Conservation (phyloP, 2,888 invertebrate species). For the Itoplectis maculator region DNA sequence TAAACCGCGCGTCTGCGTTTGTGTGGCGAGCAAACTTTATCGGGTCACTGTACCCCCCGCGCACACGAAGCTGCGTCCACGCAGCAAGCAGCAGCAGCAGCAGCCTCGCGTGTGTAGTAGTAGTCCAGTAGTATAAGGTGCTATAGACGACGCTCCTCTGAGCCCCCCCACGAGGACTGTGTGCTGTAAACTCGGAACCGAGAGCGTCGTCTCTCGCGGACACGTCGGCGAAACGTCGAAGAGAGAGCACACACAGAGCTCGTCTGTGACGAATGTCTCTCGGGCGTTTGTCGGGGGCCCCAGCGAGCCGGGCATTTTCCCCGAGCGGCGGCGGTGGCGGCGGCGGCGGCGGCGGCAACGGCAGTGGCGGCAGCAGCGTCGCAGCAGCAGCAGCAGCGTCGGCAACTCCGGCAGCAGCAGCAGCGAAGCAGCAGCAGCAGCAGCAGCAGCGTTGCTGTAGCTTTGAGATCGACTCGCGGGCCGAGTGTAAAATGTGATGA, state of each 20-base stretch:
- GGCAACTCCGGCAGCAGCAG: constrained; percentile 12
- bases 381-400: background rate
- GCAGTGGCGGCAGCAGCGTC: background rate
- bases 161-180: constrained; percentile 12
- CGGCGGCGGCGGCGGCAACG: background rate
- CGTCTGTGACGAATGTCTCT: constrained; percentile 36
- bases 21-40: constrained; percentile 50
- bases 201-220: background rate
- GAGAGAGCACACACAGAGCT: constrained; percentile 31
- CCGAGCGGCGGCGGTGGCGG: background rate
- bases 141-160: background rate
- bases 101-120: background rate
- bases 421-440: background rate
- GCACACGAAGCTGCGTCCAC: constrained; percentile 15
- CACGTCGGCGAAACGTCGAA: constrained; percentile 28
- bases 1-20: constrained; percentile 29
- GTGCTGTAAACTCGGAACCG: constrained; percentile 37
- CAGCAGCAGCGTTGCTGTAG: constrained; percentile 39
- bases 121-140: constrained; percentile 25
- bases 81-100: background rate
- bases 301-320: constrained; percentile 50
- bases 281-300: background rate
- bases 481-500: constrained; percentile 53
- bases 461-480: constrained; percentile 73
- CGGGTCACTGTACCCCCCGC: constrained; percentile 60